These are phyloP conservation scores for Premnoplex brunnescens DNA, from an alignment of 2,797 vertebrate species.

Conservation along the genomic window DNA sequence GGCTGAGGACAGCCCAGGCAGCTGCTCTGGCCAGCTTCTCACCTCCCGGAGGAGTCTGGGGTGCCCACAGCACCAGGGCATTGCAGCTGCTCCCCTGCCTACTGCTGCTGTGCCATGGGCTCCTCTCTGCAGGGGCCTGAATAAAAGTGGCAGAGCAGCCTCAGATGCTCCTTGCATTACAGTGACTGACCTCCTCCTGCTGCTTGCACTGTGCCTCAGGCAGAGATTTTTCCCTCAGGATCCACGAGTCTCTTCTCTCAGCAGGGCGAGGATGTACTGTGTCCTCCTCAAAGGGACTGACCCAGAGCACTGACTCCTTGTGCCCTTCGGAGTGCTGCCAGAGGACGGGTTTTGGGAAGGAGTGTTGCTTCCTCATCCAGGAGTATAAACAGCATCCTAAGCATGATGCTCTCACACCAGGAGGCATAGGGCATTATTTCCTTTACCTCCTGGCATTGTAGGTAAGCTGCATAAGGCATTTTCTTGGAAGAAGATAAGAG, in stretches of 20 bases:
- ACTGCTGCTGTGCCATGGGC: too few relatives aligned
- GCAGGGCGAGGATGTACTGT: neutral
- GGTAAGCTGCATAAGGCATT: neutral
- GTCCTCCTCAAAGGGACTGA: neutral
- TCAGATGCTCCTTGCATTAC: neutral
- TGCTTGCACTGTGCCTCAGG: rapidly evolving
- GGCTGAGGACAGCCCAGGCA: neutral
- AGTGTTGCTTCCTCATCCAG: neutral
- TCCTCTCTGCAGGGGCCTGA: neutral
- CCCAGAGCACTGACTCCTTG: rapidly evolving
- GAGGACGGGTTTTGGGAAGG: neutral
- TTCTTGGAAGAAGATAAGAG: neutral
- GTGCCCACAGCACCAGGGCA: neutral
- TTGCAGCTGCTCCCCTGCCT: rapidly evolving
- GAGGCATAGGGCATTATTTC: neutral
- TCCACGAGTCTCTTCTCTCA: neutral
- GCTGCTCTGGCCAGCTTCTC: neutral
- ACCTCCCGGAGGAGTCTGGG: neutral
- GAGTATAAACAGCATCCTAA: neutral
- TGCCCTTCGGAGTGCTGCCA: neutral
- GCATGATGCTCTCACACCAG: neutral
- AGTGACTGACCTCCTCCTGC: neutral
- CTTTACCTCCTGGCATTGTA: neutral
- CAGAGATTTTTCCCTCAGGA: neutral
- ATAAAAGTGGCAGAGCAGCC: neutral